Evolutionary conservation across 2,797 vertebrate species (phyloP).

Genomic region (Pipistrellus kuhlii): DNA sequence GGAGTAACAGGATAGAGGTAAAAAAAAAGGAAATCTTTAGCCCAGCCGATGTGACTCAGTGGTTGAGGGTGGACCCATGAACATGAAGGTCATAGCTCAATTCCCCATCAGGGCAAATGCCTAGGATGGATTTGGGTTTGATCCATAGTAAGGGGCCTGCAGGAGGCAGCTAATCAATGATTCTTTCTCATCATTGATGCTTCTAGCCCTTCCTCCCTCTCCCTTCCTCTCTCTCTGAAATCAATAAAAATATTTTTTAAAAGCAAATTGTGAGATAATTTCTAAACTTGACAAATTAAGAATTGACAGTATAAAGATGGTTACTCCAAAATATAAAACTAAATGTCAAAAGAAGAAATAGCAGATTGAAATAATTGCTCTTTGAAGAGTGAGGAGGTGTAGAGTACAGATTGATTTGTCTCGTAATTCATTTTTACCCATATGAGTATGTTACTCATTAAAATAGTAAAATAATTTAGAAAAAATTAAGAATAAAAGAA

Average conservation of each 20-base stretch:
- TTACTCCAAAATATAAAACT: conserved; percentile 13
- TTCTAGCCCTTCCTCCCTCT: no score
- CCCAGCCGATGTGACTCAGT: no score
- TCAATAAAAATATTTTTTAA: not conserved
- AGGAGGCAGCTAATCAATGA: no score
- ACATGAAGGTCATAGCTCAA: no score
- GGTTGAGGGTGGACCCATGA: no score
- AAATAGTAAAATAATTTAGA: not conserved
- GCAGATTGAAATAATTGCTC: not conserved
- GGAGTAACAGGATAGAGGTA: not conserved
- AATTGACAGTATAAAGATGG: not conserved
- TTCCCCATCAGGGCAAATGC: no score
- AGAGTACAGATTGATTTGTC: not conserved
- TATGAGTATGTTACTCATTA: not conserved
- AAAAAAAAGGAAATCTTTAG: not conserved
- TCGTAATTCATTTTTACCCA: not conserved
- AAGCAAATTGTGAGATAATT: not conserved
- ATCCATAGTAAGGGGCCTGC: no score
- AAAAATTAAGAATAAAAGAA: conserved; percentile 18
- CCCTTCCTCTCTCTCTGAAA: no score
- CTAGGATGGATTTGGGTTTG: no score
- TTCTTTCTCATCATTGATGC: no score
- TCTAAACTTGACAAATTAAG: not conserved
- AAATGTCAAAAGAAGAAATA: not conserved
- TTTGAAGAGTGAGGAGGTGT: not conserved